Evolutionary conservation across 2,797 vertebrate genomes (phyloP).

Genomic region (Echeneis naucrates): DNA sequence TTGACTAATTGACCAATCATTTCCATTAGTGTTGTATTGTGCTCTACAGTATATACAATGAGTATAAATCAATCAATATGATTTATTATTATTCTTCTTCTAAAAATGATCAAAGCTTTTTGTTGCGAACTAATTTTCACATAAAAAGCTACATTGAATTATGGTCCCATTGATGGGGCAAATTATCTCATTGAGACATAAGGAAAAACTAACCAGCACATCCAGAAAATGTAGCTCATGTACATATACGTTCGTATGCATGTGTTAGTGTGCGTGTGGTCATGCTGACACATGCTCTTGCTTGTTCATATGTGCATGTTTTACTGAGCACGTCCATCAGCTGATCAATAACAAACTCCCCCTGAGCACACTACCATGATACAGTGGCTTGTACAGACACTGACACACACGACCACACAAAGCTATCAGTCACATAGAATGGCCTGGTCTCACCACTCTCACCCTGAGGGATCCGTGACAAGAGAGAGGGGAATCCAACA

Average conservation of each 20-base stretch:
- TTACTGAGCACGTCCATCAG: slow-evolving; percentile 67
- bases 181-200: background rate
- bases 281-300: slow-evolving; percentile 22
- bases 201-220: slow-evolving; percentile 15
- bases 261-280: background rate
- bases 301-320: slow-evolving; percentile 69
- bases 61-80: background rate
- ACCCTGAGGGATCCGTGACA: slow-evolving; percentile 81
- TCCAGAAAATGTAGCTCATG: slow-evolving; percentile 10
- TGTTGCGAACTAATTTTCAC: background rate
- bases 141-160: background rate
- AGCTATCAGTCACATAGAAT: slow-evolving; percentile 73
- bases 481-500: slow-evolving; percentile 84
- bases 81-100: background rate
- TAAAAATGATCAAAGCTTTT: background rate
- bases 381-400: slow-evolving; percentile 60
- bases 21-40: background rate
- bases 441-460: slow-evolving; percentile 72
- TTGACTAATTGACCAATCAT: background rate
- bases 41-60: background rate
- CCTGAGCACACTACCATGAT: slow-evolving; percentile 62
- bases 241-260: slow-evolving; percentile 19
- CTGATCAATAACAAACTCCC: slow-evolving; percentile 73
- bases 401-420: slow-evolving; percentile 39
- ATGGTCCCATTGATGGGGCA: background rate